A percentile compares a stretch with the other conserved stretches of the same genome.
Conservation (phyloP, 1,140 invertebrate species). For the Caenorhabditis elegans region WBcel235 BX284605.5:12771501-12772000, state of each 20-base stretch:
- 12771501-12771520: too few species aligned
- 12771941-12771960: too few species aligned
- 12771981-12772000: too few species aligned
- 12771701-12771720: slow-evolving; percentile 25
- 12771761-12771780: not conserved
- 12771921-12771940: too few species aligned
- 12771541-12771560: slow-evolving; percentile 15
- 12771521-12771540: too few species aligned
- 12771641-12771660: slow-evolving; percentile 26
- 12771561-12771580: slow-evolving; percentile 22
- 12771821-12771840: slow-evolving; percentile 6
- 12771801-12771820: slow-evolving; percentile 29
- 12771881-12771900: too few species aligned
- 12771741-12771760: not conserved
- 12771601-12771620: not conserved
- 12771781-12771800: not conserved
- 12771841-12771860: not conserved
- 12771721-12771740: slow-evolving; percentile 6
- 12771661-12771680: slow-evolving; percentile 25
- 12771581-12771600: not conserved
- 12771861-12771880: not conserved
- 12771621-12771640: not conserved
- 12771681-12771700: slow-evolving; percentile 30
- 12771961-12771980: too few species aligned
- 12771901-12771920: not conserved